Conservation (phyloP, 2,888 invertebrate species). For the Dryadula phaetusa region DNA sequence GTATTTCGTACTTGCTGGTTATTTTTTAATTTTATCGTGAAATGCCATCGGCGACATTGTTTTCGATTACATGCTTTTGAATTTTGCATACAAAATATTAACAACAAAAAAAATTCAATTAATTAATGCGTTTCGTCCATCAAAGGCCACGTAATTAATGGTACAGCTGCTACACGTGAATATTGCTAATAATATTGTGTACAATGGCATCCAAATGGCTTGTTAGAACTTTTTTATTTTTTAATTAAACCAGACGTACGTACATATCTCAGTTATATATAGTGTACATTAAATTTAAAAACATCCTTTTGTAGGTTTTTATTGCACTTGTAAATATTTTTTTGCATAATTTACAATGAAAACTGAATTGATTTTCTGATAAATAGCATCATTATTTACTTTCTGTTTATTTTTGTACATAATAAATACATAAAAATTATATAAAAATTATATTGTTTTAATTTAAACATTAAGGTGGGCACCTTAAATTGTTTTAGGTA, state of each 20-base stretch:
- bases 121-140: conserved; percentile 30
- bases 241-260: conserved; percentile 6
- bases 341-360: no score
- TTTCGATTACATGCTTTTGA: conserved; percentile 26
- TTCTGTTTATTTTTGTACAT: no score
- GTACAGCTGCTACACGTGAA: conserved; percentile 17
- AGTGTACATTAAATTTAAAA: not conserved
- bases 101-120: conserved; percentile 19
- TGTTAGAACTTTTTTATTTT: conserved; percentile 20
- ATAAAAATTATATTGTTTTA: no score
- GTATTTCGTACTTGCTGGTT: conserved; percentile 13
- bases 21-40: conserved; percentile 21
- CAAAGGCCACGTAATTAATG: conserved; percentile 29
- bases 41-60: conserved; percentile 28
- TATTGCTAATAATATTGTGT: conserved; percentile 11
- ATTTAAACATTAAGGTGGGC: no score
- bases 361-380: no score
- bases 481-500: no score
- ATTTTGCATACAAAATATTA: conserved; percentile 18
- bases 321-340: no score
- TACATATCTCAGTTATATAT: not conserved
- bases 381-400: no score
- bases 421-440: no score
- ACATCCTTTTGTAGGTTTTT: not conserved
- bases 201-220: conserved; percentile 8